Conservation (phyloP, 1,140 invertebrate genomes). For the Acromyrmex heyeri region DNA sequence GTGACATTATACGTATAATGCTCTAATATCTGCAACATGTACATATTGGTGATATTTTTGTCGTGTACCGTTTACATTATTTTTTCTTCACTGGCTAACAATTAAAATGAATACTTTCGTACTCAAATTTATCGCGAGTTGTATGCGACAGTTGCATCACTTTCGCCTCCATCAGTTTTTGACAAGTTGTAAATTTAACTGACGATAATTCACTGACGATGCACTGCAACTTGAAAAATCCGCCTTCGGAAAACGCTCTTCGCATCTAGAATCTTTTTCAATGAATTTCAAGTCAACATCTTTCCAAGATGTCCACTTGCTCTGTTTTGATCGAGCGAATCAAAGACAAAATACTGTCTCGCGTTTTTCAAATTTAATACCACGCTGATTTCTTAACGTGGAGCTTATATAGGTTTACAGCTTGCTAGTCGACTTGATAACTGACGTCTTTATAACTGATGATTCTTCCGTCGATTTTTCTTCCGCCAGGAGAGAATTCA, state of each 20-base stretch:
- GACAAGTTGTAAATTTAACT: slow-evolving; percentile 38
- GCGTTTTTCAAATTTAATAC: slow-evolving; percentile 68
- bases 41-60: background rate
- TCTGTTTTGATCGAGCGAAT: slow-evolving; percentile 62
- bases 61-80: background rate
- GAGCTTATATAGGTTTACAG: slow-evolving; percentile 54
- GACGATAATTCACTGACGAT: background rate
- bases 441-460: slow-evolving; percentile 35
- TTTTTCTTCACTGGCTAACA: background rate
- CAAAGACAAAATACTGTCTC: slow-evolving; percentile 46
- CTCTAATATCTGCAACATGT: background rate
- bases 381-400: slow-evolving; percentile 69
- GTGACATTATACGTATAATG: background rate
- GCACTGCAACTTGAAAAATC: background rate
- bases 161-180: background rate
- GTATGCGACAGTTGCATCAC: background rate
- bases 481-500: slow-evolving; percentile 83
- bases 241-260: background rate
- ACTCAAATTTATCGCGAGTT: slow-evolving; percentile 2
- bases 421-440: slow-evolving; percentile 39
- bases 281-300: slow-evolving; percentile 73
- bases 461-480: slow-evolving; percentile 70
- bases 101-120: background rate
- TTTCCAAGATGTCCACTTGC: slow-evolving; percentile 79
- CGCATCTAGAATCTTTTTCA: background rate